Evolutionary conservation across 2,797 vertebrate species (phyloP), one percentile per base, ranked within the genome.

Genomic region (Sebastes hopkinsi): DNA sequence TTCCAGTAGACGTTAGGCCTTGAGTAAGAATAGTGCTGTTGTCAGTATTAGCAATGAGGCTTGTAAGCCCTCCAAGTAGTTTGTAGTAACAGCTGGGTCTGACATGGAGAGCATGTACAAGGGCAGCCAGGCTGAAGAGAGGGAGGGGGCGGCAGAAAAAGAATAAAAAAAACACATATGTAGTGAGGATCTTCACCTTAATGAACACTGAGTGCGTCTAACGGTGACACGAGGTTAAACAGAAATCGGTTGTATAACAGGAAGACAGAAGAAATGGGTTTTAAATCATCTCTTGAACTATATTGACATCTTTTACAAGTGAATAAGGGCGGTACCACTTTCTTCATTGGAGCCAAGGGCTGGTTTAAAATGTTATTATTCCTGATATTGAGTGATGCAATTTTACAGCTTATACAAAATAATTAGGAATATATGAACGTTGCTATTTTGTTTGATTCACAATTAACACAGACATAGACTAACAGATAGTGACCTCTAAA

Each of bases 61-160:
- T 94, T 95, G 93, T 95, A 95, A 93, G 95, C 91, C 91, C 94
- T 95, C 94, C 94, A 95, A 95, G 94, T 95, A 94, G 96, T 96
- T 96, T 95, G 95, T 95, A 95, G 94, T 94, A 96, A 96, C 96
- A 96, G 96, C 96, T 96, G 96, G 95, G 95, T 91, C 93, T 96
- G 96, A 96, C 96, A 96, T 95, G 95, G 94, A 96, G 96, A 95
- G 95, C 95, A 93, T 94, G 93, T 92, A 96, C 90, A 93, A 94
- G 95, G 95, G 94, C 95, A 95, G 93, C 87, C 88, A 92, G 93
- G 92, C 88, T 91, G 93, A 87, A 92, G 90, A 89, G 87, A 92
- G 93, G 93, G 91, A 90, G 93, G 89, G 91, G 91, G 90, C 29
- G 77, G 78, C 27, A 83, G 83, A 89, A 90, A 88, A 93, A 82